Percentiles rank a stretch among this genome's conserved stretches.
These are phyloP conservation scores for Penaeus vannamei DNA, from an alignment of 1,140 invertebrate species.

Conservation along the genomic window DNA sequence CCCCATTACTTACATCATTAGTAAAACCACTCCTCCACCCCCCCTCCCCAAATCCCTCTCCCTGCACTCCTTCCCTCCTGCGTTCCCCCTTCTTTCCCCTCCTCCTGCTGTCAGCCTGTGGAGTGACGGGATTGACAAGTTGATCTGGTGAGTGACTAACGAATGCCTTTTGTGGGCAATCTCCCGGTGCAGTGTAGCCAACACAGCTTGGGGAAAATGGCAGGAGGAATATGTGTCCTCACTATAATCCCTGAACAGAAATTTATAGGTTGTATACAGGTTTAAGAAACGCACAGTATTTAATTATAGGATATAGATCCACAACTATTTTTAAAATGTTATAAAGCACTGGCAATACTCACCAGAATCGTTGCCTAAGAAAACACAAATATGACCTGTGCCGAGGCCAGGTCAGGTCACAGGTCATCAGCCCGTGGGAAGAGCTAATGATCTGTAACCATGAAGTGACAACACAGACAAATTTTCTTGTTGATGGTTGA, in stretches of 20 bases:
- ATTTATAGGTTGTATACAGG: too few species aligned
- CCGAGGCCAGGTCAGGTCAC: conserved; percentile 51
- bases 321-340: too few species aligned
- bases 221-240: too few species aligned
- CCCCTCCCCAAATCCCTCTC: not conserved
- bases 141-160: not conserved
- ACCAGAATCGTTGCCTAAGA: conserved; percentile 47
- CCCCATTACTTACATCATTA: too few species aligned
- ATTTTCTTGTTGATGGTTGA: not conserved
- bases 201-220: too few species aligned
- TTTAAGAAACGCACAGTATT: too few species aligned
- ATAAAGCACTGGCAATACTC: not conserved
- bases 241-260: too few species aligned
- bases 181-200: not conserved
- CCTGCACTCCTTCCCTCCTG: not conserved
- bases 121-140: not conserved
- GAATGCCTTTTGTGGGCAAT: not conserved
- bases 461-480: conserved; percentile 42
- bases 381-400: conserved; percentile 53
- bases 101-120: conserved; percentile 1
- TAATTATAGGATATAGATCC: too few species aligned
- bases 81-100: conserved; percentile 1
- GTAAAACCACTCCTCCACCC: not conserved
- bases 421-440: conserved; percentile 54
- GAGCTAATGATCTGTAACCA: conserved; percentile 50